phyloP scores from a whole-genome alignment of 1,140 invertebrate genomes.

The Drosophila pseudoananassae region DNA sequence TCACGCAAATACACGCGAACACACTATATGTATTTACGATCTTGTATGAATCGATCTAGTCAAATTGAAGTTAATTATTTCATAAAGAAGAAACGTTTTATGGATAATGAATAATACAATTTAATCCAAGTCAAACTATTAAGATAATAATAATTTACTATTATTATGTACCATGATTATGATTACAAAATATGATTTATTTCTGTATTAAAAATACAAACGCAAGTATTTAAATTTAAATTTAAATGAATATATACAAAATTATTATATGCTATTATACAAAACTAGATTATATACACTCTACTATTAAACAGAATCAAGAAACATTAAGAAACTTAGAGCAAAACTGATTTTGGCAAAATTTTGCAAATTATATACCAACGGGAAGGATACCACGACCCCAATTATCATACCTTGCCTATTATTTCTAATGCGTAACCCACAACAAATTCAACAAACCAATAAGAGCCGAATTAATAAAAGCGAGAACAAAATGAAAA shows the following conservation, averaged over 20 bases:
- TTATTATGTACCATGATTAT: slow-evolving; percentile 66
- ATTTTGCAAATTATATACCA: slow-evolving; percentile 74
- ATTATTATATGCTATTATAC: slow-evolving; percentile 79
- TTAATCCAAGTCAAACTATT: slow-evolving; percentile 75
- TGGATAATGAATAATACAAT: slow-evolving; percentile 39
- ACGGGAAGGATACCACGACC: slow-evolving; percentile 53
- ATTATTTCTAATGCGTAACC: slow-evolving; percentile 75
- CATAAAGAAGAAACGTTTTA: slow-evolving; percentile 61
- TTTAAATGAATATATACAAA: slow-evolving; percentile 60
- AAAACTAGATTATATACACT: slow-evolving; percentile 76
- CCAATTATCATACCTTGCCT: slow-evolving; percentile 69
- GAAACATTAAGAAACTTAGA: slow-evolving; percentile 61
- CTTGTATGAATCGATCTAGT: slow-evolving; percentile 77
- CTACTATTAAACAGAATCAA: slow-evolving; percentile 47
- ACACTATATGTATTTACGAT: slow-evolving; percentile 76
- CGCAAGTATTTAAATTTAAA: slow-evolving; percentile 72
- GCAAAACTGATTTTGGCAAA: slow-evolving; percentile 81
- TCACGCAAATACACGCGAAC: slow-evolving; percentile 39
- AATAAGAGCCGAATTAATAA: slow-evolving; percentile 67
- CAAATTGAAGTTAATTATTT: slow-evolving; percentile 83
- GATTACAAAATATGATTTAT: slow-evolving; percentile 49
- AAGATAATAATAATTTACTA: slow-evolving; percentile 76
- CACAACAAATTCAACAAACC: slow-evolving; percentile 51
- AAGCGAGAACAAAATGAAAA: slow-evolving; percentile 67
- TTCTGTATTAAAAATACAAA: slow-evolving; percentile 76